phyloP scores from a whole-genome alignment of 2,888 invertebrate species.

The Cordilura impudica region DNA sequence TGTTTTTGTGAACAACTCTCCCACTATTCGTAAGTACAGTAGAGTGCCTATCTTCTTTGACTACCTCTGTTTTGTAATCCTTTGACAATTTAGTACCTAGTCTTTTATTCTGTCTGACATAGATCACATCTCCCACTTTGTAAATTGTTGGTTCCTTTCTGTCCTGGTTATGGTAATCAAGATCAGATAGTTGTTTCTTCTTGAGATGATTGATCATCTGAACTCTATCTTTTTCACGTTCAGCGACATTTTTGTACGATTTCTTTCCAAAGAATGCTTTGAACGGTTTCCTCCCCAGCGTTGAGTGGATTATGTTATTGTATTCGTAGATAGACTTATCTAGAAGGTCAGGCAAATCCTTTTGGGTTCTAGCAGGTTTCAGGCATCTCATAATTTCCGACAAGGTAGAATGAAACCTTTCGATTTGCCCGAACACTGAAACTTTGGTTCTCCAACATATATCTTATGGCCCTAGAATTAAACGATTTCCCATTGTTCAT shows the following conservation, averaged over 20 bases:
- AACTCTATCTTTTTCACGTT: not conserved
- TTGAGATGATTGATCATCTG: too few relatives aligned
- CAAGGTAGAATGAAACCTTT: constrained; percentile 26
- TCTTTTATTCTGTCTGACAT: not conserved
- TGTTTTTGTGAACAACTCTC: constrained; percentile 47
- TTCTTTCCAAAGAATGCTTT: constrained; percentile 6
- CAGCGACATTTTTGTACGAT: not conserved
- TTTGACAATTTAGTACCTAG: too few relatives aligned
- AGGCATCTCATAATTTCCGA: constrained; percentile 26
- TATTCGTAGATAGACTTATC: constrained; percentile 7
- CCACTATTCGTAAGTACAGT: too few relatives aligned
- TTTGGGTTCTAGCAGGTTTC: not conserved
- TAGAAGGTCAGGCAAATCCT: constrained; percentile 10
- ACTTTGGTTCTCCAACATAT: too few relatives aligned
- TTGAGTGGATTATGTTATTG: constrained; percentile 16
- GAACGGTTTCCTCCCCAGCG: not conserved
- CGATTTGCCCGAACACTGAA: constrained; percentile 10
- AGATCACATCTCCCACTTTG: too few relatives aligned
- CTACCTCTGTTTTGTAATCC: not conserved
- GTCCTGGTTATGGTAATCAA: too few relatives aligned
- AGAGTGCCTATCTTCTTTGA: too few relatives aligned
- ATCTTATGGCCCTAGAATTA: too few relatives aligned
- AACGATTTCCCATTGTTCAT: too few relatives aligned
- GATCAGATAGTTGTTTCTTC: too few relatives aligned
- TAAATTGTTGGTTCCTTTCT: too few relatives aligned